Evolutionary conservation across 2,888 invertebrate genomes (phyloP).

Genomic region (Stratiomys singularior): DNA sequence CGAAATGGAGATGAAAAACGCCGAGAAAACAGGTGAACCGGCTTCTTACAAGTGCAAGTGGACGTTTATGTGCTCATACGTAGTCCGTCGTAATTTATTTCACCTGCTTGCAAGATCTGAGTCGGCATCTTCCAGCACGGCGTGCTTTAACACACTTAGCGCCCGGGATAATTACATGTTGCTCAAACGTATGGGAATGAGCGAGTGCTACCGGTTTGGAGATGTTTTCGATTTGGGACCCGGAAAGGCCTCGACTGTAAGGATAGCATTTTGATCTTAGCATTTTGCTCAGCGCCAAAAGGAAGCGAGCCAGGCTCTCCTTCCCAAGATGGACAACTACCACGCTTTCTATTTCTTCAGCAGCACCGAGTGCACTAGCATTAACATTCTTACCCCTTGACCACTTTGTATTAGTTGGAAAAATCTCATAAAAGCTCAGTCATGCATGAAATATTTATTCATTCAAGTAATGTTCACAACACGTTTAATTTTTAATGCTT

Average conservation of each 20-base stretch:
- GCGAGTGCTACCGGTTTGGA: constrained; percentile 16
- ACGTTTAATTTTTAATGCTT: constrained; percentile 16
- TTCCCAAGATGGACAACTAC: too few species aligned
- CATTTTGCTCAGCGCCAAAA: too few species aligned
- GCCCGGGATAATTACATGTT: constrained; percentile 17
- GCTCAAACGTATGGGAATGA: constrained; percentile 2
- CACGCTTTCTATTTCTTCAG: too few species aligned
- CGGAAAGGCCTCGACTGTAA: neutral
- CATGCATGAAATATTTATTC: constrained; percentile 21
- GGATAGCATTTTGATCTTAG: too few species aligned
- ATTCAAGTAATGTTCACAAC: constrained; percentile 9
- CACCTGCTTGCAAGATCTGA: constrained; percentile 7
- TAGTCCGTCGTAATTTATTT: constrained; percentile 38
- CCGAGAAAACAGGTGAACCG: constrained; percentile 38
- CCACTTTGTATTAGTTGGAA: neutral
- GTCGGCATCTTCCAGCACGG: neutral
- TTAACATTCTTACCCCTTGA: neutral
- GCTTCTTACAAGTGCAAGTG: constrained; percentile 23
- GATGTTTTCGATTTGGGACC: neutral
- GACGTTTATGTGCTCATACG: constrained; percentile 39
- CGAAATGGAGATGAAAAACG: constrained; percentile 20
- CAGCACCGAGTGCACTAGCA: neutral
- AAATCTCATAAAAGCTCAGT: constrained; percentile 9
- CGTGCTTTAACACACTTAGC: neutral
- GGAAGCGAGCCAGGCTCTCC: too few species aligned